phyloP scores from a whole-genome alignment of 2,113 vertebrate genomes.

The Sakesphorus luctuosus region DNA sequence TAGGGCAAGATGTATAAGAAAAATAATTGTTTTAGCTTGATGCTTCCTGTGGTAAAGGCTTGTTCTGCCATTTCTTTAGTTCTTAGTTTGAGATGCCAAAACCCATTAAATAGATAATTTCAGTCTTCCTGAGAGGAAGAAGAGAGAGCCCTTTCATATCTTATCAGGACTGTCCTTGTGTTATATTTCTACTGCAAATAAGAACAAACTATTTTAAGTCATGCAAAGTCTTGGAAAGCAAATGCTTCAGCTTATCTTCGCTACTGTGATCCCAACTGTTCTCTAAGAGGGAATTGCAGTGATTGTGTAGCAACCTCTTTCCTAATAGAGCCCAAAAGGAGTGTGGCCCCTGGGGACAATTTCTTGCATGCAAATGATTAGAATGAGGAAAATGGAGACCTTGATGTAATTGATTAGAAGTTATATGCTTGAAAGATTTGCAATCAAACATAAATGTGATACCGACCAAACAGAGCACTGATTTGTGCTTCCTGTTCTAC shows the following conservation, averaged over 20 bases:
- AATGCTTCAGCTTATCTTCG: background rate
- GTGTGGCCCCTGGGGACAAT: background rate
- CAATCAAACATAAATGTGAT: background rate
- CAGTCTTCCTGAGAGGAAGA: background rate
- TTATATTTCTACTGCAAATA: background rate
- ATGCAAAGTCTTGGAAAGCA: background rate
- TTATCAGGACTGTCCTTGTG: background rate
- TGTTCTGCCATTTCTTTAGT: background rate
- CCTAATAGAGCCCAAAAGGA: background rate
- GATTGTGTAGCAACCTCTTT: background rate
- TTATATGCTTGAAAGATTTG: background rate
- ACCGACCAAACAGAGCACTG: background rate
- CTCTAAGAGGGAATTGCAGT: background rate
- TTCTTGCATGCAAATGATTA: background rate
- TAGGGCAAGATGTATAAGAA: background rate
- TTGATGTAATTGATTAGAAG: slow-evolving; percentile 18
- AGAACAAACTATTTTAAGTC: background rate
- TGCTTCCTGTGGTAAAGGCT: background rate
- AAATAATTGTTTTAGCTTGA: background rate
- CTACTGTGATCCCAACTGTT: background rate
- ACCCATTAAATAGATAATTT: background rate
- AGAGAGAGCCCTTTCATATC: background rate
- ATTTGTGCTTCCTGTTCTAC: slow-evolving; percentile 35
- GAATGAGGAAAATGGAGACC: background rate
- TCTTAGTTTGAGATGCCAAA: background rate